phyloP scores from a whole-genome alignment of 2,888 invertebrate species.

The Argyresthia albistria region DNA sequence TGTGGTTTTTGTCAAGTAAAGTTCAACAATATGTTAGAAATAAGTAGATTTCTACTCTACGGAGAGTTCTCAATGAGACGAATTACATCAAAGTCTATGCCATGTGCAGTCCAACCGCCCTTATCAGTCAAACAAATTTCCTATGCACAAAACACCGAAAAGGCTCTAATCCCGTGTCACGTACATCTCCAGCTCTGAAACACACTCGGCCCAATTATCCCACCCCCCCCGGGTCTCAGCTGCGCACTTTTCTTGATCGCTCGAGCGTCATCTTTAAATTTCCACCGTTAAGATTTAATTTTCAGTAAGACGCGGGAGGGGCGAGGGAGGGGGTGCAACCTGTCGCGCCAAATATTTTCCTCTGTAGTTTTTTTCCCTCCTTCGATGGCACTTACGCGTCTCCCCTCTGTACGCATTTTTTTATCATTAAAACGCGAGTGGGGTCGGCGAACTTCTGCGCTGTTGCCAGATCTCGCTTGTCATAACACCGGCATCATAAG shows the following conservation, averaged over 20 bases:
- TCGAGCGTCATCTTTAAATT: slow-evolving; percentile 72
- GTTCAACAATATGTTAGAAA: too few relatives aligned
- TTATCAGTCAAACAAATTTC: slow-evolving; percentile 21
- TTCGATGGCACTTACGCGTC: slow-evolving; percentile 69
- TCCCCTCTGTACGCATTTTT: slow-evolving; percentile 71
- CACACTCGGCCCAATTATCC: slow-evolving; percentile 63
- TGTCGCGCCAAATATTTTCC: slow-evolving; percentile 73
- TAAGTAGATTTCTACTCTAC: too few relatives aligned
- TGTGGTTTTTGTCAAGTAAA: too few relatives aligned
- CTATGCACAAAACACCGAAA: slow-evolving; percentile 17
- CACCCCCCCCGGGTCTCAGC: slow-evolving; percentile 56
- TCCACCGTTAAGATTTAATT: slow-evolving; percentile 74
- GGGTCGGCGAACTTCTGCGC: slow-evolving; percentile 61
- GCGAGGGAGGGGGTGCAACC: slow-evolving; percentile 45
- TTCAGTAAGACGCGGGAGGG: slow-evolving; percentile 53
- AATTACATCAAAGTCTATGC: too few relatives aligned
- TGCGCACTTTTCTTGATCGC: slow-evolving; percentile 71
- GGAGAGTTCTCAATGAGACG: too few relatives aligned
- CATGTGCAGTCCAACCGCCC: too few relatives aligned
- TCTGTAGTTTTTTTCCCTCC: slow-evolving; percentile 69
- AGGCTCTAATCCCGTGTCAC: slow-evolving; percentile 12
- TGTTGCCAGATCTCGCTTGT: slow-evolving; percentile 62
- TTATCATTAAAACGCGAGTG: slow-evolving; percentile 71
- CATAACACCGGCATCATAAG: slow-evolving; percentile 67
- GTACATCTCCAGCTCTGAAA: slow-evolving; percentile 23